phyloP scores from a whole-genome alignment of 2,888 invertebrate species.

The Gandaritis pyraliata region DNA sequence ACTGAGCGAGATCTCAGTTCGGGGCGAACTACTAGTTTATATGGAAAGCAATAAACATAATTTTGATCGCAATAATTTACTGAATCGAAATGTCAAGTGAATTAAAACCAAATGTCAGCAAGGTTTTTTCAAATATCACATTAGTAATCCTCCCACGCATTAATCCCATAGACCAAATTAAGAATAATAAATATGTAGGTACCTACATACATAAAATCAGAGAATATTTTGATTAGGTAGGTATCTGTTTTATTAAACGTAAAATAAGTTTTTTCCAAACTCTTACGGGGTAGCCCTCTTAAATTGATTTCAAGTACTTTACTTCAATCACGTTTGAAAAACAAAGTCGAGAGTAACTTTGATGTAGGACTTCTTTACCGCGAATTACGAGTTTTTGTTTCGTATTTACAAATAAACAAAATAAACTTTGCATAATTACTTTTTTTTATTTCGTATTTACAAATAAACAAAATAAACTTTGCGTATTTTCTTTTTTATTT shows the following conservation, averaged over 20 bases:
- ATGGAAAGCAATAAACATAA: slow-evolving; percentile 3
- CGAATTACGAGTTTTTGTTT: slow-evolving; percentile 6
- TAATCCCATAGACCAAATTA: not conserved
- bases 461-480: no score
- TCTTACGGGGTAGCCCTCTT: not conserved
- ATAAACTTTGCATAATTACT: not conserved
- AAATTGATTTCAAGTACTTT: slow-evolving; percentile 1
- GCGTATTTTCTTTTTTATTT: no score
- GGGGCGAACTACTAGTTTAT: no score
- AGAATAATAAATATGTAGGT: no score
- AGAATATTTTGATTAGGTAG: no score
- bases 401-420: slow-evolving; percentile 9
- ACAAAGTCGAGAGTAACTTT: slow-evolving; percentile 4
- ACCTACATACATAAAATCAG: no score
- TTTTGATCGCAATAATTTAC: slow-evolving; percentile 6
- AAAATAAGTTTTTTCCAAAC: not conserved
- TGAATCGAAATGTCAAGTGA: slow-evolving; percentile 11
- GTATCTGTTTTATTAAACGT: no score
- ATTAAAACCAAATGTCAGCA: slow-evolving; percentile 12
- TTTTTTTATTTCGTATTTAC: no score
- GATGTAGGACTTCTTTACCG: slow-evolving; percentile 6
- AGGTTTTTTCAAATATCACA: slow-evolving; percentile 11
- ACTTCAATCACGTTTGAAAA: not conserved
- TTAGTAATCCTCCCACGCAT: slow-evolving; percentile 7
- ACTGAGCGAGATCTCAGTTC: no score